Base-by-base conservation (phyloP, 2,113 vertebrate genomes). In the Upupa epops region DNA sequence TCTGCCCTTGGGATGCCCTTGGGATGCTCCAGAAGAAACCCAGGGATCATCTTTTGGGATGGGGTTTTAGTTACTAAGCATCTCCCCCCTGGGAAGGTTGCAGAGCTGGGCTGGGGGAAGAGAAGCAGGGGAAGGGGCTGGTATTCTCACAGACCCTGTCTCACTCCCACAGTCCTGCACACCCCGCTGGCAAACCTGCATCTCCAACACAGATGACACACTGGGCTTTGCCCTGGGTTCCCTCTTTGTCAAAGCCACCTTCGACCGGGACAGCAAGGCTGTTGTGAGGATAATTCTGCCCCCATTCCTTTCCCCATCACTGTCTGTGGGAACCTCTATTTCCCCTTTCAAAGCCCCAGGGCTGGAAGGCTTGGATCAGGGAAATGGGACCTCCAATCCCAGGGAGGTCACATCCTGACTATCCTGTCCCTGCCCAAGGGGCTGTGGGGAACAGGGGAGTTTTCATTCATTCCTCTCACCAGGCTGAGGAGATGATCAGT, bases 101-200 rank as follows among this genome's bases (percentile, higher is more conserved):
- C 17, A 77, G 60, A 89, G 48, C 20, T 10, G 11, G 31, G 14
- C 48, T 61, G 26, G 18, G 32, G n/a, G 52, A 49, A 69, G 19
- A 4, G 17, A 42, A 83, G 11, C 17, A 69, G 34, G 2, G 25
- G 51, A 58, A n/a, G 52, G 36, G 13, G 11, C 36, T 55, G 32
- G 17, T 29, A 6, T 9, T 77, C 83, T 93, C 90, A 88, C 1
- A 0, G 48, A 12, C 24, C 31, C 54, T 6, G 2, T 81, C 56
- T 94, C 1, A 0, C 59, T 88, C 88, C 46, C 83, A 28, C 94
- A 99, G 99, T 99, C 99, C 48, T 99, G 99, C 88, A 98, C 98
- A 0, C 99, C 99, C 0, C 98, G 99, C 77, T 99, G 99, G 99
- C 99, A 99, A 97, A 99, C 99, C 28, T 99, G 99, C 79, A 99